These are phyloP conservation scores for Zophobas morio DNA, from an alignment of 1,140 invertebrate species.

Conservation along the genomic window DNA sequence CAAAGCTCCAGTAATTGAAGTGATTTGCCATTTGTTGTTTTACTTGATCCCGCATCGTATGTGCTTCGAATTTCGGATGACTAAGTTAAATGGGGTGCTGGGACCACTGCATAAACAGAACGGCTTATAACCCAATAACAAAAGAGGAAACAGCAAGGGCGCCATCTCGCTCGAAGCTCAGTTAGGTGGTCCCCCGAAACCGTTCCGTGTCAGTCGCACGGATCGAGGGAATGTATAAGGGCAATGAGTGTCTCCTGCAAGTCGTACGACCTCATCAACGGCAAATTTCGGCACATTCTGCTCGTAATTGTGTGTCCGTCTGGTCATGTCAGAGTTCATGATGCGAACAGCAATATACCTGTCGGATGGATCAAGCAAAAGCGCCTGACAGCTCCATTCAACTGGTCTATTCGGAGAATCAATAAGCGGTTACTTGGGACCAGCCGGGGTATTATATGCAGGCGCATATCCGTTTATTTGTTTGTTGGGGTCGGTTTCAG, in stretches of 20 bases:
- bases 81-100: slow-evolving; percentile 31
- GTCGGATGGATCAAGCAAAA: slow-evolving; percentile 41
- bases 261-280: slow-evolving; percentile 24
- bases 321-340: slow-evolving; percentile 24
- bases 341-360: slow-evolving; percentile 43
- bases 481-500: slow-evolving; percentile 11
- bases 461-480: slow-evolving; percentile 38
- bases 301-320: slow-evolving; percentile 28
- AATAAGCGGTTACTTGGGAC: slow-evolving; percentile 46
- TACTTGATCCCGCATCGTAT: slow-evolving; percentile 3
- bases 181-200: neutral
- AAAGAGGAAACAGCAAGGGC: slow-evolving; percentile 16
- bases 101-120: slow-evolving; percentile 19
- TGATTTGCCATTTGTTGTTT: slow-evolving; percentile 32
- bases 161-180: neutral
- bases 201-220: slow-evolving; percentile 8
- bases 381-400: slow-evolving; percentile 46
- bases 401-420: slow-evolving; percentile 35
- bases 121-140: neutral
- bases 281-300: slow-evolving; percentile 28
- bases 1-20: slow-evolving; percentile 19
- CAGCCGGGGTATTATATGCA: slow-evolving; percentile 44
- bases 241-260: slow-evolving; percentile 13
- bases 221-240: neutral
- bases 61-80: slow-evolving; percentile 16